Evolutionary conservation across 2,113 vertebrate species (phyloP).

Genomic region (Mola mola): DNA sequence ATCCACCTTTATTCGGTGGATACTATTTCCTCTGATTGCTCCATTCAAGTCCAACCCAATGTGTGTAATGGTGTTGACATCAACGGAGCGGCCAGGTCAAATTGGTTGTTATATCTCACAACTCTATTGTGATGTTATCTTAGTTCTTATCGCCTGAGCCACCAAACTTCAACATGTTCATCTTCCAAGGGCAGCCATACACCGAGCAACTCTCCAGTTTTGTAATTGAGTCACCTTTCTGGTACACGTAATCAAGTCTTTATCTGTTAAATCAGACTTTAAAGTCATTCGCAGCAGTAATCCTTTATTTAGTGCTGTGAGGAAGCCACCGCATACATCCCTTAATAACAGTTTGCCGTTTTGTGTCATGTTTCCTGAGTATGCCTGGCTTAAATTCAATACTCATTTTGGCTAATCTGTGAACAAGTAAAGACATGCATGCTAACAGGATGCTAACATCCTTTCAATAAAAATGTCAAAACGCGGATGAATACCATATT

Average conservation of each 20-base stretch:
- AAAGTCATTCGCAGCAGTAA: background rate
- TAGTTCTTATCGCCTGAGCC: slow-evolving; percentile 1
- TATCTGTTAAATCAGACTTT: slow-evolving; percentile 2
- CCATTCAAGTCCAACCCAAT: background rate
- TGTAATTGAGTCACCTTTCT: background rate
- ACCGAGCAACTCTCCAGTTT: background rate
- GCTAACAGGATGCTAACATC: too few relatives aligned
- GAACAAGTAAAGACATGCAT: too few relatives aligned
- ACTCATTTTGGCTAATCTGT: too few relatives aligned
- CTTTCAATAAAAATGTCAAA: too few relatives aligned
- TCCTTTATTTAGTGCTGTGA: background rate
- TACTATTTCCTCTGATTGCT: background rate
- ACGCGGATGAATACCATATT: too few relatives aligned
- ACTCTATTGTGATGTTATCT: slow-evolving; percentile 27
- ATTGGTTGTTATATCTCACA: slow-evolving; percentile 26
- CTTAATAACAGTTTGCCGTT: too few relatives aligned
- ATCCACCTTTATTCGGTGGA: too few relatives aligned
- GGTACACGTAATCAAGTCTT: background rate
- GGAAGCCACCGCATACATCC: background rate
- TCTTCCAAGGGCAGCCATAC: background rate
- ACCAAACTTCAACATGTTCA: too few relatives aligned
- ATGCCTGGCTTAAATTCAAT: too few relatives aligned
- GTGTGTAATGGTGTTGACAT: slow-evolving; percentile 6
- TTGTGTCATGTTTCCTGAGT: too few relatives aligned
- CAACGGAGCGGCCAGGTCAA: slow-evolving; percentile 21